Evolutionary conservation across 2,113 vertebrate genomes (phyloP).

Genomic region (Cricetomys ansorgei): DNA sequence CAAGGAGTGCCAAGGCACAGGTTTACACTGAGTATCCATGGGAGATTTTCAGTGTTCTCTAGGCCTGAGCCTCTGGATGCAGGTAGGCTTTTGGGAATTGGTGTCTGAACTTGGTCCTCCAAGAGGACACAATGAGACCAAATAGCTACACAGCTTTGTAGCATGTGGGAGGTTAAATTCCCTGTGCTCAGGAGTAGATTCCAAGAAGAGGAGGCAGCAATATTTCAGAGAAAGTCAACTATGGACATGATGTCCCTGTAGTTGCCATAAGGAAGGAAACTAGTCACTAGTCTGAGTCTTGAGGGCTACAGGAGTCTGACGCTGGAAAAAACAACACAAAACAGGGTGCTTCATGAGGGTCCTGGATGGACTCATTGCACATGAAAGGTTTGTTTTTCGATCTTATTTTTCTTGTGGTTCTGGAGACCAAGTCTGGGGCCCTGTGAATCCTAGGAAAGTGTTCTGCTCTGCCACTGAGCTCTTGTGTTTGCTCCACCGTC

Average conservation of each 20-base stretch:
- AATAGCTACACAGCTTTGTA: background rate
- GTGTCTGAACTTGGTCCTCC: background rate
- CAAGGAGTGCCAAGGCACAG: background rate
- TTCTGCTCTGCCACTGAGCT: background rate
- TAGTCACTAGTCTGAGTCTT: background rate
- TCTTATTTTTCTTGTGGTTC: background rate
- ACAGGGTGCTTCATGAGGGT: background rate
- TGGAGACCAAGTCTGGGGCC: background rate
- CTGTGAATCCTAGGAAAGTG: background rate
- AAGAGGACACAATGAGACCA: background rate
- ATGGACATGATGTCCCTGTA: background rate
- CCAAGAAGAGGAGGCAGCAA: background rate
- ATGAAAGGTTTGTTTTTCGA: background rate
- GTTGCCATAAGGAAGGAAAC: background rate
- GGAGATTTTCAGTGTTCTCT: background rate
- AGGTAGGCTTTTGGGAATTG: background rate
- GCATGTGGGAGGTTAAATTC: background rate
- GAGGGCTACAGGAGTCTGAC: too few relatives aligned
- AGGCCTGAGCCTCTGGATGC: background rate
- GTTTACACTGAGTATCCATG: background rate
- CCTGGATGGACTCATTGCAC: background rate
- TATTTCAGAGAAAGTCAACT: background rate
- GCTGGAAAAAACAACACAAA: background rate
- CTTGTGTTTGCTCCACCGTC: background rate
- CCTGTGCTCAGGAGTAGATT: background rate